Evolutionary conservation across 2,888 invertebrate genomes (phyloP), one percentile per base, ranked within the genome.

Genomic region (Homarus gammarus): DNA sequence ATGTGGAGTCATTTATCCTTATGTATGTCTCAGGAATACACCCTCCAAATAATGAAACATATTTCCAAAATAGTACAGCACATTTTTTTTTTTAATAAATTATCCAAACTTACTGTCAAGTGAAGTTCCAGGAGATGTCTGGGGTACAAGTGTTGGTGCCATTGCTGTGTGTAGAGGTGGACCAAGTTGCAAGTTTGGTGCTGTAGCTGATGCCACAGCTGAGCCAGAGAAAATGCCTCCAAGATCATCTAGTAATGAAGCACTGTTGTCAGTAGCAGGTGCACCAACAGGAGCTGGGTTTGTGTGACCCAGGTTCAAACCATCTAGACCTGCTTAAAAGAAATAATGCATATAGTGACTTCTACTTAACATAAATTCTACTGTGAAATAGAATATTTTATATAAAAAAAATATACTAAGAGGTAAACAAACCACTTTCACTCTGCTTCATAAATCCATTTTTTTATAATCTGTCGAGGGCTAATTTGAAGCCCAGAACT

Each of bases 61-160:
- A n/a, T n/a, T n/a, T n/a, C n/a, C n/a, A n/a, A n/a, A n/a, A n/a
- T n/a, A n/a, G n/a, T n/a, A n/a, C n/a, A n/a, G n/a, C n/a, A n/a
- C n/a, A n/a, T n/a, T n/a, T n/a, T n/a, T n/a, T n/a, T n/a, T n/a
- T n/a, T n/a, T n/a, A n/a, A n/a, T n/a, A n/a, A n/a, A n/a, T n/a
- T n/a, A n/a, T n/a, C 64, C 3, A 22, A 38, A 61, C 64, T 22
- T 3, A 61, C 40, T 15, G n/a, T 61, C 38, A 79, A 38, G 33
- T n/a, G 86, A 33, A 31, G 64, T 51, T n/a, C 73, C 61, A 31
- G 64, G 5, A 10, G 78, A 64, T 8, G 75, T n/a, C 70, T 88
- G 83, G 27, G 88, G 88, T 31, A 88, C 38, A n/a, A 88, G 72
- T 2, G 77, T 77, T 12, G 88, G 88, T 12, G 83, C 64, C 88